These are phyloP conservation scores for Coptodon bakossiorum DNA, from an alignment of 2,113 vertebrate genomes.

Conservation along the genomic window DNA sequence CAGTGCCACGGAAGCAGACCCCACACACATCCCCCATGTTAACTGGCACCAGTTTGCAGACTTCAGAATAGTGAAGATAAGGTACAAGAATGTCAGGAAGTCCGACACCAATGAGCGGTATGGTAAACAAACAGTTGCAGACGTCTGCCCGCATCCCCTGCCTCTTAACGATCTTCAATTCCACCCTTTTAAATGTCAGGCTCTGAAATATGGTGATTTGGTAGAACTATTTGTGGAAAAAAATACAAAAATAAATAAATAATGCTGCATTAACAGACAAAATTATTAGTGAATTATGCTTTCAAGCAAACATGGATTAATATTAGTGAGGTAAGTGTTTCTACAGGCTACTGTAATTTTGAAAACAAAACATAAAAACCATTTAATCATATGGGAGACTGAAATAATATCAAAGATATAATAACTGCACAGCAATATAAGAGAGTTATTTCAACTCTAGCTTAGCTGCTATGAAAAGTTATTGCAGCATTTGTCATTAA, in stretches of 20 bases:
- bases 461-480: neutral
- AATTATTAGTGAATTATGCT: neutral
- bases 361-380: neutral
- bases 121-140: slow-evolving; percentile 75
- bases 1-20: slow-evolving; percentile 34
- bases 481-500: neutral
- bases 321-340: neutral
- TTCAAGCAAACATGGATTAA: neutral
- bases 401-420: neutral
- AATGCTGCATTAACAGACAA: neutral
- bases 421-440: neutral
- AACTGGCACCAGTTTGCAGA: slow-evolving; percentile 60
- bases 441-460: neutral
- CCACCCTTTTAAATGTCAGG: slow-evolving; percentile 64
- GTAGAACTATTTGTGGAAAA: slow-evolving; percentile 9
- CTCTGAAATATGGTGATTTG: slow-evolving; percentile 50
- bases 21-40: slow-evolving; percentile 38
- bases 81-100: slow-evolving; percentile 76
- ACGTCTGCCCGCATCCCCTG: slow-evolving; percentile 64
- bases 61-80: slow-evolving; percentile 63
- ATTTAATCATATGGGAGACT: neutral
- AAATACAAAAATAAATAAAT: slow-evolving; percentile 12
- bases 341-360: neutral
- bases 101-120: slow-evolving; percentile 63
- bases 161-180: slow-evolving; percentile 62